These are phyloP conservation scores for Nematopogon swammerdamellus DNA, from an alignment of 2,888 invertebrate genomes.

Conservation along the genomic window DNA sequence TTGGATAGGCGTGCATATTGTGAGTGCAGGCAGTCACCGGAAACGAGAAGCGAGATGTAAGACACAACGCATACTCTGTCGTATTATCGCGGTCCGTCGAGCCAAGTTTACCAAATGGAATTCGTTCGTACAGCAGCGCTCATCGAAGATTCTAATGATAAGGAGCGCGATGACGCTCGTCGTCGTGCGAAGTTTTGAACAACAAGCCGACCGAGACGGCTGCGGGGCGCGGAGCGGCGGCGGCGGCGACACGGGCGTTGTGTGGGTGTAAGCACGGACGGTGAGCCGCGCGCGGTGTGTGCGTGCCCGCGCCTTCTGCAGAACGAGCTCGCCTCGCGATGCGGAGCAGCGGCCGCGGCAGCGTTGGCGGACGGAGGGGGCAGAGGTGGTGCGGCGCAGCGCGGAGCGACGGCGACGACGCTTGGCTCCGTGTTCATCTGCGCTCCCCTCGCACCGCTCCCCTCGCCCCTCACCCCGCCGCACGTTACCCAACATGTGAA, in stretches of 20 bases:
- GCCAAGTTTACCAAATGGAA: too few species aligned
- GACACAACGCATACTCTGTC: too few species aligned
- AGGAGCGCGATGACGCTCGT: not conserved
- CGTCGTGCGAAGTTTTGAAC: not conserved
- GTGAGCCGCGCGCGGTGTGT: constrained; percentile 1
- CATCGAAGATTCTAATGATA: not conserved
- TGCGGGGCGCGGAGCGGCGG: not conserved
- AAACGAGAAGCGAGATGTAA: too few species aligned
- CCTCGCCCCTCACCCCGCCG: not conserved
- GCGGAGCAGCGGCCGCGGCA: constrained; percentile 1
- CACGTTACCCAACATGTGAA: not conserved
- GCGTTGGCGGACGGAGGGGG: too few species aligned
- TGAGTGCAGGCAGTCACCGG: too few species aligned
- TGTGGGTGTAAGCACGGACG: constrained; percentile 1
- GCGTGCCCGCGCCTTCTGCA: constrained; percentile 4
- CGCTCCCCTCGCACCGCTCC: not conserved
- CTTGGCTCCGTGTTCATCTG: constrained; percentile 2
- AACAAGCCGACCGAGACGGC: not conserved
- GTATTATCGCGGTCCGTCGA: too few species aligned
- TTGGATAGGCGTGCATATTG: too few species aligned
- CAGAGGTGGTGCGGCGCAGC: not conserved
- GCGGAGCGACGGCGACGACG: constrained; percentile 8
- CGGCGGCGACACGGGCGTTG: constrained; percentile 1
- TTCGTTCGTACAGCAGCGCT: too few species aligned
- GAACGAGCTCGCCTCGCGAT: constrained; percentile 1